phyloP scores from a whole-genome alignment of 2,888 invertebrate species.

The Epistrophe eligans region DNA sequence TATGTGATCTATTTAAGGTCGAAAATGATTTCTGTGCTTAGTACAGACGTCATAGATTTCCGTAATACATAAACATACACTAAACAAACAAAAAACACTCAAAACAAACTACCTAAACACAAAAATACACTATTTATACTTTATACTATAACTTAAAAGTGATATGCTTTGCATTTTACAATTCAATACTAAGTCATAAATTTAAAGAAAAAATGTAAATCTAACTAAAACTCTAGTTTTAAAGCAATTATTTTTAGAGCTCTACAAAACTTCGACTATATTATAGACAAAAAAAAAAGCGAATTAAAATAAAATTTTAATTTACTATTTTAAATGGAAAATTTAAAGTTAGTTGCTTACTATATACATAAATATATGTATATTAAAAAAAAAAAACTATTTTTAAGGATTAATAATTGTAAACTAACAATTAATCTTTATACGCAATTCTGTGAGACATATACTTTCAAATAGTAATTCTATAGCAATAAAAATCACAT shows the following conservation, averaged over 20 bases:
- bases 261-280: neutral
- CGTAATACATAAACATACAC: constrained; percentile 1
- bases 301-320: neutral
- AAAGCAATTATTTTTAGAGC: neutral
- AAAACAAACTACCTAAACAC: constrained; percentile 10
- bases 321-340: neutral
- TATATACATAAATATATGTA: no score
- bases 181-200: constrained; percentile 62
- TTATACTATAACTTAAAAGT: constrained; percentile 51
- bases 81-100: neutral
- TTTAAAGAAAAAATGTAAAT: constrained; percentile 17
- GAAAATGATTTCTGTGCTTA: constrained; percentile 74
- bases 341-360: neutral
- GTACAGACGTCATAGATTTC: constrained; percentile 45
- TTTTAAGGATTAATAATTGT: constrained; percentile 30
- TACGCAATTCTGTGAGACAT: constrained; percentile 64
- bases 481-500: constrained; percentile 66
- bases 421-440: constrained; percentile 55
- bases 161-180: constrained; percentile 45
- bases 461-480: constrained; percentile 58
- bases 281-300: neutral
- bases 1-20: constrained; percentile 83
- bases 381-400: constrained; percentile 18
- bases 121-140: constrained; percentile 30
- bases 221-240: neutral